Evolutionary conservation across 2,797 vertebrate genomes (phyloP).

Genomic region (Enteromius thamalakanensis): DNA sequence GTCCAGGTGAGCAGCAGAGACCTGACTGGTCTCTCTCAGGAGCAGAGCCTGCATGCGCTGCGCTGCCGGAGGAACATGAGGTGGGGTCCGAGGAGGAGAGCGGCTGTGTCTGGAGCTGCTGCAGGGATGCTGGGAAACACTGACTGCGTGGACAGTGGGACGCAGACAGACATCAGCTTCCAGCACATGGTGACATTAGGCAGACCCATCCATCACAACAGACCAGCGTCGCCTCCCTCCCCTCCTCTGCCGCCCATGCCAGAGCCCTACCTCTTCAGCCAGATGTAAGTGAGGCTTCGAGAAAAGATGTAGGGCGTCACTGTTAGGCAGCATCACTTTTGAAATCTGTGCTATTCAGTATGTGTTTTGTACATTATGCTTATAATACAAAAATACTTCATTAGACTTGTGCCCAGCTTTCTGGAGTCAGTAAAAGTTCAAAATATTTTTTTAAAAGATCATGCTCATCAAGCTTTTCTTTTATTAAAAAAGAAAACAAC

Average conservation of each 20-base stretch:
- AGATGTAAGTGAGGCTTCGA: constrained; percentile 41
- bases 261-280: constrained; percentile 49
- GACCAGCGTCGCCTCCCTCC: constrained; percentile 71
- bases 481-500: background rate
- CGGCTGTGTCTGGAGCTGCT: constrained; percentile 60
- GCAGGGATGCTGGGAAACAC: constrained; percentile 57
- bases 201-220: constrained; percentile 78
- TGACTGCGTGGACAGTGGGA: constrained; percentile 89
- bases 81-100: constrained; percentile 79
- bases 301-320: background rate
- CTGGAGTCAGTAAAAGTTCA: background rate
- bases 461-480: background rate
- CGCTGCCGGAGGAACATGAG: constrained; percentile 80
- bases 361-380: background rate
- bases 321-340: background rate
- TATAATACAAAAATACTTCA: background rate
- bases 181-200: constrained; percentile 87
- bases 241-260: constrained; percentile 57
- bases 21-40: constrained; percentile 79
- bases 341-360: background rate
- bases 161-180: constrained; percentile 91
- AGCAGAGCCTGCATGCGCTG: constrained; percentile 81
- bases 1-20: constrained; percentile 84
- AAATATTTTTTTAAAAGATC: background rate
- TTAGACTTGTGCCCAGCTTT: background rate